phyloP scores from a whole-genome alignment of 2,113 vertebrate genomes.

The Ceyx melanurus region DNA sequence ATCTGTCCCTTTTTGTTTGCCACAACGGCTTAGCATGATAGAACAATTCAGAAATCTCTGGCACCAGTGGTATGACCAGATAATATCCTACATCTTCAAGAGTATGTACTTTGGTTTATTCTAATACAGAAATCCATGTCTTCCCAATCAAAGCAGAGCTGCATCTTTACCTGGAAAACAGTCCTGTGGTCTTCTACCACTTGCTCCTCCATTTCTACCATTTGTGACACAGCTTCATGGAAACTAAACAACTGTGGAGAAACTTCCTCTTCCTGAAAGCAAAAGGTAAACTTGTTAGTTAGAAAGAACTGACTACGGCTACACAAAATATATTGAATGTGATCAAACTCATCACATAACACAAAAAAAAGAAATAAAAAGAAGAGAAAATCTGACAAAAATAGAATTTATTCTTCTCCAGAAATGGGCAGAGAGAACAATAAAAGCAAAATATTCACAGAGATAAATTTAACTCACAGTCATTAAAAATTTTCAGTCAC shows the following conservation, averaged over 20 bases:
- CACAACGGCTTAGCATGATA: not conserved
- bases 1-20: not conserved
- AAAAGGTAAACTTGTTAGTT: not conserved
- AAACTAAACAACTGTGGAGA: conserved; percentile 96
- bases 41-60: not conserved
- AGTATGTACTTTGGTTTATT: not conserved
- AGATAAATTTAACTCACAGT: not conserved
- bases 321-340: not conserved
- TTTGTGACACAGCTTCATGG: conserved; percentile 96
- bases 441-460: not conserved
- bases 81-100: not conserved
- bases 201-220: conserved; percentile 99
- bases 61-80: not conserved
- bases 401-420: not conserved
- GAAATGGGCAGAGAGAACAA: not conserved
- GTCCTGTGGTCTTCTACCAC: conserved; percentile 95
- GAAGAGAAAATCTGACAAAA: not conserved
- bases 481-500: not conserved
- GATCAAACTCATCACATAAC: not conserved
- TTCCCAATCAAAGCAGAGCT: not conserved
- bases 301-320: not conserved
- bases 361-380: not conserved
- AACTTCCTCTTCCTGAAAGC: conserved; percentile 92
- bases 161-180: conserved; percentile 88
- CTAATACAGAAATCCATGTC: not conserved